These are phyloP conservation scores for Mimas tiliae DNA, from an alignment of 2,888 invertebrate genomes.

Conservation along the genomic window DNA sequence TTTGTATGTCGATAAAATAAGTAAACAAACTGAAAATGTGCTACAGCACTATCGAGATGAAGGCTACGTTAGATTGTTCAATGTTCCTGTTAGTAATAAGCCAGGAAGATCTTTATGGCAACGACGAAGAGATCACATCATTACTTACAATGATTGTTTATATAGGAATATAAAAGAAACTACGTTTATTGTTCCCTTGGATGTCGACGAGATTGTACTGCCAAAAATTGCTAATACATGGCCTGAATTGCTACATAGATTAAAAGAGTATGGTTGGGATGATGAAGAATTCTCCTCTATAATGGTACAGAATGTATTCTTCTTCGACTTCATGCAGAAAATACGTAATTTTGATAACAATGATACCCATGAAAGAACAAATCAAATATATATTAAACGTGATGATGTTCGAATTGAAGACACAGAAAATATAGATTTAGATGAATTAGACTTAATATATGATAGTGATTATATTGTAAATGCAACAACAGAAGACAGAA, in stretches of 20 bases:
- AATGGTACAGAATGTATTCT: constrained; percentile 88
- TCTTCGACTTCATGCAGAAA: constrained; percentile 84
- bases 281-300: constrained; percentile 84
- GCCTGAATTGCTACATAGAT: constrained; percentile 81
- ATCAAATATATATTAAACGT: constrained; percentile 68
- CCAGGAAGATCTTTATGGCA: constrained; percentile 83
- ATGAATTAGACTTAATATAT: constrained; percentile 62
- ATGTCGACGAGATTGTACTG: constrained; percentile 90
- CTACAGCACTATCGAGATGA: constrained; percentile 82
- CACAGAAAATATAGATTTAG: constrained; percentile 52
- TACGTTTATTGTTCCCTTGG: constrained; percentile 87
- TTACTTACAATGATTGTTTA: constrained; percentile 91
- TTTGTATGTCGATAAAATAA: constrained; percentile 86
- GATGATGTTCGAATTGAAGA: constrained; percentile 71
- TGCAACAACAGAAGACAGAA: constrained; percentile 58
- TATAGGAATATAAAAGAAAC: constrained; percentile 88
- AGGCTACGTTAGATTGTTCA: constrained; percentile 77
- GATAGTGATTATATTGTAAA: constrained; percentile 55
- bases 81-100: constrained; percentile 81
- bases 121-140: constrained; percentile 88
- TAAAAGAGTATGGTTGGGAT: constrained; percentile 69
- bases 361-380: constrained; percentile 46
- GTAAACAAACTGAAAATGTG: constrained; percentile 80
- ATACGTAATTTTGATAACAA: constrained; percentile 52
- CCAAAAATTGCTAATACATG: constrained; percentile 86